Percentiles rank a stretch among this genome's conserved stretches.
Conservation (phyloP, 1,140 invertebrate species). For the Mylabris phalerata region DNA sequence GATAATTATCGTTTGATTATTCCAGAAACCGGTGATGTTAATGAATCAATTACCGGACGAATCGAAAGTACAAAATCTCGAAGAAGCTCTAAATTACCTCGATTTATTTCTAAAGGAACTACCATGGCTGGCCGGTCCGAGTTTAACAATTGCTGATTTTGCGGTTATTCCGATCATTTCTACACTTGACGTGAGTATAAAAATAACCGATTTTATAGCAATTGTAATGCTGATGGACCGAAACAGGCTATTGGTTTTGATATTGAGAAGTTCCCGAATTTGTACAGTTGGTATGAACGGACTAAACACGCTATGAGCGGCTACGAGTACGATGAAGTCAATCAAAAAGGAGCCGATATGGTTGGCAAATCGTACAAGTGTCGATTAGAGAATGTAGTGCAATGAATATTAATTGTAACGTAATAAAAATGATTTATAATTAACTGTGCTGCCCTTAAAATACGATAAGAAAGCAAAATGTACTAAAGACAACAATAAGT, state of each 20-base stretch:
- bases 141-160: conserved; percentile 50
- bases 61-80: conserved; percentile 31
- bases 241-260: conserved; percentile 22
- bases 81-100: conserved; percentile 40
- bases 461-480: too few relatives aligned
- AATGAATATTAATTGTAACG: too few relatives aligned
- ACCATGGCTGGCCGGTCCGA: conserved; percentile 40
- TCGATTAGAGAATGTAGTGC: too few relatives aligned
- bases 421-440: too few relatives aligned
- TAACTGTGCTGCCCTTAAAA: too few relatives aligned
- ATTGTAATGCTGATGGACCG: not conserved
- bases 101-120: conserved; percentile 38
- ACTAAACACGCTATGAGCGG: conserved; percentile 21
- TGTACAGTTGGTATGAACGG: conserved; percentile 28
- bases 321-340: conserved; percentile 38
- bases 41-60: not conserved
- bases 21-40: conserved; percentile 34
- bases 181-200: conserved; percentile 20
- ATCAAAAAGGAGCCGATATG: conserved; percentile 34
- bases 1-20: not conserved
- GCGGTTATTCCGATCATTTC: conserved; percentile 32
- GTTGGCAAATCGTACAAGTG: conserved; percentile 27
- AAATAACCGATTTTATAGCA: too few relatives aligned
- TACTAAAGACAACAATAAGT: too few relatives aligned
- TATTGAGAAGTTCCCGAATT: conserved; percentile 21